Percentiles rank a stretch among this genome's conserved stretches.
These are phyloP conservation scores for Xylota segnis DNA, from an alignment of 2,888 invertebrate species.

Conservation along the genomic window DNA sequence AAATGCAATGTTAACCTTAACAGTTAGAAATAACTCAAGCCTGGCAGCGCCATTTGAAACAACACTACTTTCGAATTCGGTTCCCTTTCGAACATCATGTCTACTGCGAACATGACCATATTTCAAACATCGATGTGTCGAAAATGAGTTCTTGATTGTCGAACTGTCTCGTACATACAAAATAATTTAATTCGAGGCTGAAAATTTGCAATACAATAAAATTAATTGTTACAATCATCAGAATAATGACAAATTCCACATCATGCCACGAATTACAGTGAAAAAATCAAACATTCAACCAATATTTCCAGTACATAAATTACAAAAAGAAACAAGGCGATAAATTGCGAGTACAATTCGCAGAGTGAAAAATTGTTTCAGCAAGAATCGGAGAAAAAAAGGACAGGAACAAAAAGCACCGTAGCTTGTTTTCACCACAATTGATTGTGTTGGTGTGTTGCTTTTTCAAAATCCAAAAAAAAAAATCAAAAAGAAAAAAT, in stretches of 20 bases:
- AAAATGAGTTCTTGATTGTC: conserved; percentile 70
- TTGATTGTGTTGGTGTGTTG: conserved; percentile 49
- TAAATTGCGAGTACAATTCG: conserved; percentile 66
- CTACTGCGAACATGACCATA: conserved; percentile 61
- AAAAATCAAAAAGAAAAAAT: conserved; percentile 16
- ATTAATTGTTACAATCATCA: conserved; percentile 45
- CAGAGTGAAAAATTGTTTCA: conserved; percentile 68
- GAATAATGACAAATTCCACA: conserved; percentile 41
- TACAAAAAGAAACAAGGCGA: conserved; percentile 46
- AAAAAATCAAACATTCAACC: conserved; percentile 22
- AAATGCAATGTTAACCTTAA: neutral
- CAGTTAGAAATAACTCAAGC: neutral
- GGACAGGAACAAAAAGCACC: conserved; percentile 49
- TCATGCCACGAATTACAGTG: conserved; percentile 47
- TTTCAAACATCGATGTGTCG: conserved; percentile 72
- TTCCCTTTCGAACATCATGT: conserved; percentile 57
- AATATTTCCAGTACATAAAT: conserved; percentile 26
- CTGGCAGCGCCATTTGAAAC: conserved; percentile 23
- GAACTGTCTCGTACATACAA: conserved; percentile 73
- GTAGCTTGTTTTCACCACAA: conserved; percentile 64
- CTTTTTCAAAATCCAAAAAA: no score
- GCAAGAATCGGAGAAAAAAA: conserved; percentile 42
- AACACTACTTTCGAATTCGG: conserved; percentile 27
- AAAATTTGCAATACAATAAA: conserved; percentile 56
- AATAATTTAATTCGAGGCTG: conserved; percentile 70